phyloP scores from a whole-genome alignment of 2,113 vertebrate species.

The Eupsittula cactorum region DNA sequence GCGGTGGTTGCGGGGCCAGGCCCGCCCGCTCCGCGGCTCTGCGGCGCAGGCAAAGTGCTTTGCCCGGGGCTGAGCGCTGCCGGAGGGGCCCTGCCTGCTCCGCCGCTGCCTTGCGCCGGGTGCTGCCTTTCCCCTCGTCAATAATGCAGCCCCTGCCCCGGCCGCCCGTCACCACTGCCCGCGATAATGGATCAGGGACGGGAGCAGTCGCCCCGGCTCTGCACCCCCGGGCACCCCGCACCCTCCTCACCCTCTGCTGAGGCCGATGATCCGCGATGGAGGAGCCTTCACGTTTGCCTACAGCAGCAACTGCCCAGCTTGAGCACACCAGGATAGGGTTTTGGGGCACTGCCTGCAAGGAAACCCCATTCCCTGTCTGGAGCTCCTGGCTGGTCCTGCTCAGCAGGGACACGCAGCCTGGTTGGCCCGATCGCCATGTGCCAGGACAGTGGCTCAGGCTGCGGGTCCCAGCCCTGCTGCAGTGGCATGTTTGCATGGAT shows the following conservation, averaged over 20 bases:
- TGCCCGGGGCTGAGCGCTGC: slow-evolving; percentile 57
- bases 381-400: accelerated
- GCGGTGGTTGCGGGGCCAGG: neutral
- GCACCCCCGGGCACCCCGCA: neutral
- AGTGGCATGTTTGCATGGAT: accelerated
- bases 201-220: accelerated
- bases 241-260: neutral
- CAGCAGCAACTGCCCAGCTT: neutral
- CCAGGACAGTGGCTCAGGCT: neutral
- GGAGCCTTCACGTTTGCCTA: neutral
- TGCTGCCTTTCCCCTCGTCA: neutral
- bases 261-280: neutral
- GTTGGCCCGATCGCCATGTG: accelerated
- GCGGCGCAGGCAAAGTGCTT: slow-evolving; percentile 53
- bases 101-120: neutral
- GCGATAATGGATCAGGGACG: neutral
- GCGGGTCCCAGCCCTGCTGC: neutral
- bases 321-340: neutral
- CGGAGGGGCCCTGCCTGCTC: neutral
- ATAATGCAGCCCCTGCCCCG: slow-evolving; percentile 28
- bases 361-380: no score
- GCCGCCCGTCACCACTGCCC: neutral
- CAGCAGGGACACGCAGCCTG: accelerated
- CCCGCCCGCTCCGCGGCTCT: slow-evolving; percentile 28
- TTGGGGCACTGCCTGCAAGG: neutral